These are phyloP conservation scores for Pseudomyrmex flavicornis DNA, from an alignment of 1,140 invertebrate species.

Conservation along the genomic window DNA sequence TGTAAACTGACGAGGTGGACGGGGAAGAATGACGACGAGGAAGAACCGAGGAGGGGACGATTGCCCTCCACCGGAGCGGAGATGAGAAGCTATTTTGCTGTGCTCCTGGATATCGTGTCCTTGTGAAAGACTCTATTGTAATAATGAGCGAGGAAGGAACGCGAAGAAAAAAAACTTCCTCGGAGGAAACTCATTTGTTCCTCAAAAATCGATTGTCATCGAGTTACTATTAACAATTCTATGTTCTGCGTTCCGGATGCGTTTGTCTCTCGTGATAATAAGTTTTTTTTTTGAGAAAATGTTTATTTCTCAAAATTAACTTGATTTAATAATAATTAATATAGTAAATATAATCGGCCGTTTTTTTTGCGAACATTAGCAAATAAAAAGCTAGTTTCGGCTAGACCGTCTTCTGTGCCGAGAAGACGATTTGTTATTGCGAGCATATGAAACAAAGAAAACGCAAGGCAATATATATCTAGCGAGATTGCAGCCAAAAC, in stretches of 20 bases:
- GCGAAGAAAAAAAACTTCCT: constrained; percentile 13
- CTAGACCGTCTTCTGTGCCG: no score
- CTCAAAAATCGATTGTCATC: constrained; percentile 65
- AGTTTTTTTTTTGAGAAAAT: no score
- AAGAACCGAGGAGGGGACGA: constrained; percentile 24
- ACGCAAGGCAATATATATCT: constrained; percentile 8
- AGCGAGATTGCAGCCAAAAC: constrained; percentile 27
- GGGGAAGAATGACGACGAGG: constrained; percentile 34
- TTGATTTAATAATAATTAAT: no score
- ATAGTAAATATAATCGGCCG: no score
- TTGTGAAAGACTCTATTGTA: constrained; percentile 69
- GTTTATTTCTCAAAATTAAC: no score
- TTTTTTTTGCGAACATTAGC: no score
- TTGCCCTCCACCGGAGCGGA: constrained; percentile 60
- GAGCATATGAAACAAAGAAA: constrained; percentile 6
- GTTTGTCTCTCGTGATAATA: neutral
- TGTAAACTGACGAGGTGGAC: constrained; percentile 65
- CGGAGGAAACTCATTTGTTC: constrained; percentile 39
- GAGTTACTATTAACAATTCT: constrained; percentile 29
- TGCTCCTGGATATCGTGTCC: constrained; percentile 65
- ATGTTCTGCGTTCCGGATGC: no score
- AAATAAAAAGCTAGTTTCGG: no score
- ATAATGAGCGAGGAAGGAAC: constrained; percentile 54
- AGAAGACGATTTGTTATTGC: neutral
- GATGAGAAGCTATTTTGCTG: constrained; percentile 70